These are phyloP conservation scores for Lasioglossum figueresi DNA, from an alignment of 2,888 invertebrate genomes.

Conservation along the genomic window DNA sequence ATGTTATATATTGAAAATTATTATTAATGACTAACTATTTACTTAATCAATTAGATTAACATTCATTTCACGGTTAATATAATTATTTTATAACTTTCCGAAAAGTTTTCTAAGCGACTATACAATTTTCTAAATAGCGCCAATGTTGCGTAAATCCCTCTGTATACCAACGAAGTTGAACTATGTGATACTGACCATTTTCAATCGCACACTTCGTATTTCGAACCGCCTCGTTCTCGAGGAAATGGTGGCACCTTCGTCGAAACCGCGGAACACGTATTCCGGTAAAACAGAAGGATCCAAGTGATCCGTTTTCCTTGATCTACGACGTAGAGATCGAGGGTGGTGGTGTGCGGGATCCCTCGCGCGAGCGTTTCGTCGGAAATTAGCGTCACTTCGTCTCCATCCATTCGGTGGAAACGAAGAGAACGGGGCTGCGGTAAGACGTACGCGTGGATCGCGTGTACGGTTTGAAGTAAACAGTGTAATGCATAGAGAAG, in stretches of 20 bases:
- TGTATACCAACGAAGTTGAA: too few species aligned
- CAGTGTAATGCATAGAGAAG: slow-evolving; percentile 57
- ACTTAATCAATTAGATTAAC: not conserved
- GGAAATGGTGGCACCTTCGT: not conserved
- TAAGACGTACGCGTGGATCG: slow-evolving; percentile 25
- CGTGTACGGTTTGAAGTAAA: slow-evolving; percentile 47
- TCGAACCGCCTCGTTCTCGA: too few species aligned
- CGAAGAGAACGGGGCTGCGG: not conserved
- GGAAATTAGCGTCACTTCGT: slow-evolving; percentile 32
- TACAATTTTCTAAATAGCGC: not conserved
- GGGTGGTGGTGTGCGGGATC: not conserved
- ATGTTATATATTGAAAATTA: too few species aligned
- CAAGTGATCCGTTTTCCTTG: not conserved
- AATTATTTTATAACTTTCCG: not conserved
- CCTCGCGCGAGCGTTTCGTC: not conserved
- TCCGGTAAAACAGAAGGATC: not conserved
- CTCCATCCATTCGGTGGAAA: slow-evolving; percentile 3
- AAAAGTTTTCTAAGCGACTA: not conserved
- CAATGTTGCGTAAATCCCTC: too few species aligned
- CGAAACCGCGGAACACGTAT: not conserved
- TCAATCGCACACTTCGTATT: not conserved
- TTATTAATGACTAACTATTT: too few species aligned
- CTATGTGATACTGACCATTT: too few species aligned
- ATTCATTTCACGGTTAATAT: not conserved
- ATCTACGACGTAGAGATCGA: not conserved